phyloP scores from a whole-genome alignment of 2,113 vertebrate genomes.

The Xenus cinereus region DNA sequence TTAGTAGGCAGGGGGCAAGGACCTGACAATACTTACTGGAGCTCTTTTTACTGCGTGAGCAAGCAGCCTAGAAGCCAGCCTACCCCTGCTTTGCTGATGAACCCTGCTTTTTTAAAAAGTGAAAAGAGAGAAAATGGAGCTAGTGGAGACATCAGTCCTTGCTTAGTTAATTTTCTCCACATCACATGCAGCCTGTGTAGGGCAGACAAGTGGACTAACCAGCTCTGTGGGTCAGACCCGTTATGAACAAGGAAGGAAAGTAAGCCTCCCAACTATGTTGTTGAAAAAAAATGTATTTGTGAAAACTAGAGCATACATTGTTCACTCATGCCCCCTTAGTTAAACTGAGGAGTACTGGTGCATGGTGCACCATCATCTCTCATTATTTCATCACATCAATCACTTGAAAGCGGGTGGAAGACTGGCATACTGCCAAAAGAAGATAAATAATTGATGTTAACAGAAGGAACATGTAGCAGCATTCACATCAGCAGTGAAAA shows the following conservation, averaged over 20 bases:
- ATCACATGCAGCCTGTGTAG: neutral
- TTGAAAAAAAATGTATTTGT: rapidly evolving
- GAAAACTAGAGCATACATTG: neutral
- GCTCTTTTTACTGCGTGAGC: neutral
- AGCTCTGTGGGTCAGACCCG: neutral
- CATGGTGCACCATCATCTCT: slow-evolving; percentile 2
- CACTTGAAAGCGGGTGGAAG: neutral
- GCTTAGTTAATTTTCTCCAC: neutral
- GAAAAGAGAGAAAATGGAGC: neutral
- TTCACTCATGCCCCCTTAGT: neutral
- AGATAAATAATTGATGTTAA: slow-evolving; percentile 70
- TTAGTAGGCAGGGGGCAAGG: neutral
- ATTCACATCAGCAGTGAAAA: slow-evolving; percentile 35
- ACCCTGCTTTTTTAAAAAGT: neutral
- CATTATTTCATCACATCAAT: slow-evolving; percentile 19
- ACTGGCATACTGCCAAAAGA: slow-evolving; percentile 13
- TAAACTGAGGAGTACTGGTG: slow-evolving; percentile 3
- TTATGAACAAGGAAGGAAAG: neutral
- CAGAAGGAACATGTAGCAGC: slow-evolving; percentile 16
- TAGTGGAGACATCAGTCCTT: neutral
- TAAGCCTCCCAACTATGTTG: neutral
- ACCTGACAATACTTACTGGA: neutral
- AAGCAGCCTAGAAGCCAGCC: neutral
- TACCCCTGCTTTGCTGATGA: neutral
- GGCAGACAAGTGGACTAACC: neutral